Percentiles rank a stretch among this genome's conserved stretches.
These are phyloP conservation scores for Neoniphon sammara DNA, from an alignment of 2,797 vertebrate genomes.

Conservation along the genomic window DNA sequence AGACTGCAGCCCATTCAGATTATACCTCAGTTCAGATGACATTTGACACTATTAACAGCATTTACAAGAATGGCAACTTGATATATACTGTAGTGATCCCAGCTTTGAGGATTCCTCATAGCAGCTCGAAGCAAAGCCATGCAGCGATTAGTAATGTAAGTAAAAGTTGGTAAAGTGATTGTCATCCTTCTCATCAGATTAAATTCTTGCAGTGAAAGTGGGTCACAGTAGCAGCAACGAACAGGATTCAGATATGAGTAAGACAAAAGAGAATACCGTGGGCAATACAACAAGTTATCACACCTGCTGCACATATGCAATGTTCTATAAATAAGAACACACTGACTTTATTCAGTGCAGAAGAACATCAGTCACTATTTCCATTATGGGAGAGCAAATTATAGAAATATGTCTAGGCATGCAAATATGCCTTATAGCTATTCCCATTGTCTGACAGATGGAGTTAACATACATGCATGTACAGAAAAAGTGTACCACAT, in stretches of 20 bases:
- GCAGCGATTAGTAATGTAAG: conserved; percentile 12
- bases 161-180: conserved; percentile 40
- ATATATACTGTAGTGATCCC: conserved; percentile 32
- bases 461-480: no score
- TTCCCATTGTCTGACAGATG: background rate
- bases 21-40: conserved; percentile 10
- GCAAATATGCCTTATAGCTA: no score
- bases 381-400: background rate
- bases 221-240: conserved; percentile 23
- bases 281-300: background rate
- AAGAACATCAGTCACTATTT: background rate
- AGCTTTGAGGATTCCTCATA: conserved; percentile 38
- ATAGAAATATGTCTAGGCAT: background rate
- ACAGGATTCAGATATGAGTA: conserved; percentile 13
- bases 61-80: conserved; percentile 40
- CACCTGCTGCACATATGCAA: background rate
- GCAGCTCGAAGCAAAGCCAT: conserved; percentile 31
- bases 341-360: no score
- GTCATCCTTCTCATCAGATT: conserved; percentile 31
- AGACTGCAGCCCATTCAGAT: conserved; percentile 19
- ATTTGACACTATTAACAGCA: conserved; percentile 22
- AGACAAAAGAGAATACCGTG: conserved; percentile 4
- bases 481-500: no score
- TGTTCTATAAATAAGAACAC: no score
- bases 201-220: conserved; percentile 43